These are phyloP conservation scores for Cynodonichthys magdalenae DNA, from an alignment of 2,797 vertebrate genomes.

Conservation along the genomic window DNA sequence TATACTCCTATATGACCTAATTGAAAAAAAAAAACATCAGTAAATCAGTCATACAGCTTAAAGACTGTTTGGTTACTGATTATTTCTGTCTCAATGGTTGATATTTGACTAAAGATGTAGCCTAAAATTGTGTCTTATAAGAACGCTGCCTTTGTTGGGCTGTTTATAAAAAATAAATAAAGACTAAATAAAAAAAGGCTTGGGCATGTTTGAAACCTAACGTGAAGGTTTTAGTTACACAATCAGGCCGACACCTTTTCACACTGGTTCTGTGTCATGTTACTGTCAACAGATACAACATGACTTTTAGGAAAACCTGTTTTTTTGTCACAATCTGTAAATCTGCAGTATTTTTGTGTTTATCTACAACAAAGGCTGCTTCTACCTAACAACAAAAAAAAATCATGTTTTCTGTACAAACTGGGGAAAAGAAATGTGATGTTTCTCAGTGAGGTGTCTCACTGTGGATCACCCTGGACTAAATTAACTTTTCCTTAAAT, in stretches of 20 bases:
- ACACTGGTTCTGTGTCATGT: slow-evolving; percentile 42
- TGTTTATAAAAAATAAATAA: neutral
- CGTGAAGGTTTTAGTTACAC: slow-evolving; percentile 52
- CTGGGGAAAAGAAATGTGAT: neutral
- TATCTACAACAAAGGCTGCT: neutral
- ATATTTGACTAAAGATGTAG: no score
- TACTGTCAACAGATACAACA: slow-evolving; percentile 30
- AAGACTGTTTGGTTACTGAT: neutral
- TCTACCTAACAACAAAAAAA: neutral
- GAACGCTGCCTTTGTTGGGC: neutral
- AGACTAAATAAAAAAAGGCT: neutral
- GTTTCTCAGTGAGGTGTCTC: no score
- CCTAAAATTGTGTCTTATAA: neutral
- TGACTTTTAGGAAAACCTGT: neutral
- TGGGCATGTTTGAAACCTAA: slow-evolving; percentile 1
- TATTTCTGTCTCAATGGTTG: neutral
- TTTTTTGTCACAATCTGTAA: neutral
- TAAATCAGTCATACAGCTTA: neutral
- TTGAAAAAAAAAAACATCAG: neutral
- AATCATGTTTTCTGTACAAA: neutral
- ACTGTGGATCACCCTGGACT: no score
- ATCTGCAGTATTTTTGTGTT: neutral
- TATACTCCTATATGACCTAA: neutral
- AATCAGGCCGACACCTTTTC: slow-evolving; percentile 29
- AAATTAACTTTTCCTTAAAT: neutral